Evolutionary conservation across 2,888 invertebrate genomes (phyloP), one percentile per base, ranked within the genome.

Genomic region (Epicampocera succincta): DNA sequence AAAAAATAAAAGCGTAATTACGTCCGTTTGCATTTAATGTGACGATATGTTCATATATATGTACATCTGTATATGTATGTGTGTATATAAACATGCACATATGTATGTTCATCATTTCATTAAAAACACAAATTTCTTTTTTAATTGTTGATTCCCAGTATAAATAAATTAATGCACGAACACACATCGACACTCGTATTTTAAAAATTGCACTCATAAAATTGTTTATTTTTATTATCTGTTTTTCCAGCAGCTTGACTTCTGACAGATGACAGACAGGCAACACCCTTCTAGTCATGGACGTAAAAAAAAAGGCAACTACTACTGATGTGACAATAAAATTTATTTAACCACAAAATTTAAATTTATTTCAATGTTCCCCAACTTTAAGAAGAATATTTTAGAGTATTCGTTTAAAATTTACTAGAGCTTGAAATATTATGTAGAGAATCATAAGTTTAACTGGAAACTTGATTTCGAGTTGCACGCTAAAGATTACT

Each of bases 221-320:
- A 3, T 33, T 60, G 11, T 21, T 63, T 29, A 38, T 17, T 69
- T 44, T 19, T 44, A n/a, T 3, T 29, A 13, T 52, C 46, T 29
- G 17, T 50, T 69, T 40, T 71, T 50, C 52, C 33, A 76, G 42
- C 44, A 58, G 56, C 56, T 44, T 72, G 80, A 75, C 80, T 54
- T 58, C 60, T 80, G 75, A 76, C 80, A 66, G 19, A 66, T 80
- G 66, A 76, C 56, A 63, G 42, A n/a, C n/a, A n/a, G n/a, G 15
- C 56, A 33, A 33, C 33, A 50, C 19, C 40, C 42, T 73, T 60
- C 19, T 12, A 12, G 21, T 50, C 25, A 25, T 33, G 33, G n/a
- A n/a, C n/a, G n/a, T n/a, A n/a, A n/a, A n/a, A 52, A 44, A 73
- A 42, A 29, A 71, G 15, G n/a, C 13, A 19, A 69, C 0, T 19